Percentiles rank a stretch among this genome's conserved stretches.
Conservation (phyloP, 37 sponge, comb jelly and placozoan species). For the Ianthella basta region DNA sequence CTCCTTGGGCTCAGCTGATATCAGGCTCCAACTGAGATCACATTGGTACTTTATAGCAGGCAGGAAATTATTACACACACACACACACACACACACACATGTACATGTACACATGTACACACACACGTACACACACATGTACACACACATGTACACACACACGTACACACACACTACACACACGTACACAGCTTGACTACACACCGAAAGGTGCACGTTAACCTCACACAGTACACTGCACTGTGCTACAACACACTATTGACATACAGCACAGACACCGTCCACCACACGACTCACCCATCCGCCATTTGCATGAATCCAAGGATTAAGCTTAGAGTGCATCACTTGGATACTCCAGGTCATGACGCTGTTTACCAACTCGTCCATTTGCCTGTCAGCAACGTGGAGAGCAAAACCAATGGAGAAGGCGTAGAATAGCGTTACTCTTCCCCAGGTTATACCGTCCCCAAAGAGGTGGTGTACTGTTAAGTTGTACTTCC, state of each 20-base stretch:
- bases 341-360: constrained; percentile 57
- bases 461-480: constrained; percentile 24
- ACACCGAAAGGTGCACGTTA: too few species aligned
- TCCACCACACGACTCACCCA: constrained; percentile 77
- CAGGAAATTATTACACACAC: background rate
- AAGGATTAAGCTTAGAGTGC: constrained; percentile 34
- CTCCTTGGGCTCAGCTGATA: too few species aligned
- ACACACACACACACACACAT: background rate
- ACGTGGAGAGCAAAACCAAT: constrained; percentile 42
- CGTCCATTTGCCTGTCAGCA: constrained; percentile 20
- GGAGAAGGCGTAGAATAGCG: constrained; percentile 57
- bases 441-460: constrained; percentile 65
- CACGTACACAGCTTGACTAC: too few species aligned
- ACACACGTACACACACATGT: constrained; percentile 46
- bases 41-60: background rate
- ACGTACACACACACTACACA: too few species aligned
- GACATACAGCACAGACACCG: too few species aligned
- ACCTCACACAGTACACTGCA: background rate
- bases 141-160: too few species aligned
- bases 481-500: constrained; percentile 18
- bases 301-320: constrained; percentile 45
- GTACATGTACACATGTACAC: constrained; percentile 31
- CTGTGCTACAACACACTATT: background rate
- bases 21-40: background rate
- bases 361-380: constrained; percentile 35